These are phyloP conservation scores for Philopedon plagiatum DNA, from an alignment of 2,888 invertebrate genomes.

Conservation along the genomic window DNA sequence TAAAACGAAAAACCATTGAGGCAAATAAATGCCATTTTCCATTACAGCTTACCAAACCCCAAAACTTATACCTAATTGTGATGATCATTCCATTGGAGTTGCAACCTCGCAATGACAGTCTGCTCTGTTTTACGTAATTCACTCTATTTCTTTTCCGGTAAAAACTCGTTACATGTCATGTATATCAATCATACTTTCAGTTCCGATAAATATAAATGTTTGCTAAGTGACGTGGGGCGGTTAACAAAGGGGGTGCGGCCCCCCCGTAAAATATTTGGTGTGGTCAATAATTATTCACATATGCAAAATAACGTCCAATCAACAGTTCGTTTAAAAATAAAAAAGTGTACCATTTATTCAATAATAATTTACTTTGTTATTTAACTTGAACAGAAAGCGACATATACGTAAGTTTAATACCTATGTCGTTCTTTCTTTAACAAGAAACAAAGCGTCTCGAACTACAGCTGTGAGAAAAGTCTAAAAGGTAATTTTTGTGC, in stretches of 20 bases:
- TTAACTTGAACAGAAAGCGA: too few relatives aligned
- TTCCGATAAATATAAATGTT: not conserved
- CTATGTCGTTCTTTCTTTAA: not conserved
- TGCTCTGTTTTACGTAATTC: constrained; percentile 1
- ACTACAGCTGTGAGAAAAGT: not conserved
- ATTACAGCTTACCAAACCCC: not conserved
- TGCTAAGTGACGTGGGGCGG: not conserved
- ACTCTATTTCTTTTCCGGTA: not conserved
- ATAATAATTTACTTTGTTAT: too few relatives aligned
- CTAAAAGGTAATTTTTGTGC: constrained; percentile 10
- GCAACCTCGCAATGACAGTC: not conserved
- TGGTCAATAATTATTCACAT: too few relatives aligned
- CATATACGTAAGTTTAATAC: too few relatives aligned
- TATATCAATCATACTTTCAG: not conserved
- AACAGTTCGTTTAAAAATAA: too few relatives aligned
- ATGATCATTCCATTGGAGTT: constrained; percentile 11
- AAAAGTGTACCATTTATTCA: too few relatives aligned
- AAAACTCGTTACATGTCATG: constrained; percentile 10
- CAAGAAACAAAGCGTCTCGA: not conserved
- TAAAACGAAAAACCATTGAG: not conserved
- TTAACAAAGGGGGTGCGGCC: too few relatives aligned
- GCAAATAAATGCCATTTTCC: not conserved
- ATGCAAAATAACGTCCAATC: too few relatives aligned
- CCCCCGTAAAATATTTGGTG: too few relatives aligned
- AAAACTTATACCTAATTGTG: not conserved